Percentiles rank a stretch among this genome's conserved stretches.
Conservation (phyloP, 1,140 invertebrate genomes). For the Capitella teleta region DNA sequence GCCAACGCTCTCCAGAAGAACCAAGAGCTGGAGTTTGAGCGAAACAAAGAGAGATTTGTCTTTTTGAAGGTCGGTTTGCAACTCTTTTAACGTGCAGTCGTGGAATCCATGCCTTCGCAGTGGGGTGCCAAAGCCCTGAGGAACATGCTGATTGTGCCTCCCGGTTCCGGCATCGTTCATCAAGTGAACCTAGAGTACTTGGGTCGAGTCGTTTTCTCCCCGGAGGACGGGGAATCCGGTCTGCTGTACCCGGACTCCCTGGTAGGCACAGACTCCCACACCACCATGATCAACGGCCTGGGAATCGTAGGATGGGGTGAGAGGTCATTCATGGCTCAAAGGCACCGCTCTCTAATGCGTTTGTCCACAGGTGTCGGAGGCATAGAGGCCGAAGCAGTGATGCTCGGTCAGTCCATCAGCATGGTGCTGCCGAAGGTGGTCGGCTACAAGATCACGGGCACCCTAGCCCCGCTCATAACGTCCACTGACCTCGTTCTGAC, state of each 20-base stretch:
- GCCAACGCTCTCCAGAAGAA: conserved; percentile 82
- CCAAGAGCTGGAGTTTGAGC: conserved; percentile 87
- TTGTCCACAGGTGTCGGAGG: conserved; percentile 46
- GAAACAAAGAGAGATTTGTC: conserved; percentile 89
- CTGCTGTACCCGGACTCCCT: conserved; percentile 86
- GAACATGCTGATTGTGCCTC: conserved; percentile 95
- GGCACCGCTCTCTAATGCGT: not conserved
- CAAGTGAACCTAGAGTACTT: conserved; percentile 96
- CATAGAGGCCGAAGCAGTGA: conserved; percentile 54
- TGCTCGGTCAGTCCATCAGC: conserved; percentile 85
- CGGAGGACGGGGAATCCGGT: no score
- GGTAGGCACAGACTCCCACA: conserved; percentile 98
- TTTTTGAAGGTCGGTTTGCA: conserved; percentile 67
- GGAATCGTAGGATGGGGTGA: conserved; percentile 58
- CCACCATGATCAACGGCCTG: conserved; percentile 95
- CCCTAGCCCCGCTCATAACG: conserved; percentile 71
- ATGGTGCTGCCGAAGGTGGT: conserved; percentile 94
- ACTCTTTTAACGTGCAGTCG: not conserved
- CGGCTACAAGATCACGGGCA: conserved; percentile 79
- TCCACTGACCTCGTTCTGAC: conserved; percentile 96
- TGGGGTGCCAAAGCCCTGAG: conserved; percentile 92
- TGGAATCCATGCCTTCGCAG: conserved; percentile 37
- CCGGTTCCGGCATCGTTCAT: conserved; percentile 95
- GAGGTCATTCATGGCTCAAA: conserved; percentile 4
- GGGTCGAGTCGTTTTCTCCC: conserved; percentile 83